phyloP scores from a whole-genome alignment of 2,888 invertebrate genomes.

The Sisyra nigra region DNA sequence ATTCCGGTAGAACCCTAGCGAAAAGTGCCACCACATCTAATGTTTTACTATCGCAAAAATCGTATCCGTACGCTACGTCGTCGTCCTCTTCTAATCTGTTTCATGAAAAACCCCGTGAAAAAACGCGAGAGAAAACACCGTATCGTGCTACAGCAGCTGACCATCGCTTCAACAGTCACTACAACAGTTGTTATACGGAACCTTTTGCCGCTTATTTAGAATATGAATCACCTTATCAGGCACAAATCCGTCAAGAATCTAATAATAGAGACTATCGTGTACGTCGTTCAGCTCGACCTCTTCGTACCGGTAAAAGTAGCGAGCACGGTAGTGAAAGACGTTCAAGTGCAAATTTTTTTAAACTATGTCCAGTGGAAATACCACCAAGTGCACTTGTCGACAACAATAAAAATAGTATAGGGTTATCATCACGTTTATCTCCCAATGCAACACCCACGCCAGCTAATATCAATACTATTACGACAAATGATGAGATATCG shows the following conservation, averaged over 20 bases:
- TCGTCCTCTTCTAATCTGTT: too few species aligned
- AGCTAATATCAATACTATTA: slow-evolving; percentile 28
- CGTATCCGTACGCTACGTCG: slow-evolving; percentile 36
- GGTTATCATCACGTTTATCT: slow-evolving; percentile 13
- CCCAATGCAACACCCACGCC: slow-evolving; percentile 29
- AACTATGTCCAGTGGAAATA: slow-evolving; percentile 37
- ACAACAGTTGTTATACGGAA: slow-evolving; percentile 18
- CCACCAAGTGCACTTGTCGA: slow-evolving; percentile 14
- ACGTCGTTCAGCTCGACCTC: slow-evolving; percentile 16
- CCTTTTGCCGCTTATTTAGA: slow-evolving; percentile 24
- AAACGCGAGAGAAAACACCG: slow-evolving; percentile 47
- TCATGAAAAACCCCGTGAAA: slow-evolving; percentile 19
- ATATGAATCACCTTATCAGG: slow-evolving; percentile 15
- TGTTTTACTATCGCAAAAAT: slow-evolving; percentile 52
- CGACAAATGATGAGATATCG: slow-evolving; percentile 35
- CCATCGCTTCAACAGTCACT: slow-evolving; percentile 10
- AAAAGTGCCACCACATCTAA: slow-evolving; percentile 51
- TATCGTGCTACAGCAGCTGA: slow-evolving; percentile 32
- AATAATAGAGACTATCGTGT: slow-evolving; percentile 17
- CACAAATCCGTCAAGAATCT: slow-evolving; percentile 7
- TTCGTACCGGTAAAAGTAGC: background rate
- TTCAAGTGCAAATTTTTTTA: slow-evolving; percentile 29
- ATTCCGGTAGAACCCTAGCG: slow-evolving; percentile 32
- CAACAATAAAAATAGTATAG: slow-evolving; percentile 4
- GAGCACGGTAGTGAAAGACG: slow-evolving; percentile 40